phyloP scores from a whole-genome alignment of 1,140 invertebrate species.

The Saccostrea cuccullata region DNA sequence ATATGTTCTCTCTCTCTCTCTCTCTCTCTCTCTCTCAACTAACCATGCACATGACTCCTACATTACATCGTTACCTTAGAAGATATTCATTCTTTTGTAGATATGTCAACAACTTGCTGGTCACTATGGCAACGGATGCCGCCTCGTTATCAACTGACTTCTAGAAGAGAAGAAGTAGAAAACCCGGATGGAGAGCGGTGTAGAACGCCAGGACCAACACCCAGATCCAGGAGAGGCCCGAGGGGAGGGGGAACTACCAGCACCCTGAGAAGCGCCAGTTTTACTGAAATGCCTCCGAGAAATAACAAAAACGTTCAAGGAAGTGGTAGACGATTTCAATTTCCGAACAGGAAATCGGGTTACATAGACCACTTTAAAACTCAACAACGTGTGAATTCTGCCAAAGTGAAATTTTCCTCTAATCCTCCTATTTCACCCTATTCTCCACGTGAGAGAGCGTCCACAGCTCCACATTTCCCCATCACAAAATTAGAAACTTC shows the following conservation, averaged over 20 bases:
- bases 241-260: neutral
- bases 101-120: conserved; percentile 65
- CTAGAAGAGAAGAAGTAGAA: conserved; percentile 49
- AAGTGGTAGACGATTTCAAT: conserved; percentile 44
- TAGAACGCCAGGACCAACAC: conserved; percentile 39
- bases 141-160: conserved; percentile 66
- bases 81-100: conserved; percentile 39
- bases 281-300: conserved; percentile 4
- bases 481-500: conserved; percentile 43
- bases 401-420: conserved; percentile 55
- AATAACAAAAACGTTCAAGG: neutral
- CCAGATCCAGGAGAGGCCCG: neutral
- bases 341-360: conserved; percentile 63
- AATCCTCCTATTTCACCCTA: conserved; percentile 29
- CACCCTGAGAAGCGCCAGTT: conserved; percentile 7
- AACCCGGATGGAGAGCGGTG: conserved; percentile 27
- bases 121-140: conserved; percentile 68
- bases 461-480: conserved; percentile 51
- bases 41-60: no score
- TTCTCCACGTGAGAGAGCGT: conserved; percentile 41
- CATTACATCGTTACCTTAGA: no score
- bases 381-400: conserved; percentile 64
- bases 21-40: neutral
- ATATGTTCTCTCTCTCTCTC: neutral
- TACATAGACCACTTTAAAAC: conserved; percentile 63